phyloP scores from a whole-genome alignment of 2,113 vertebrate genomes.

The Lucifuga dentata region DNA sequence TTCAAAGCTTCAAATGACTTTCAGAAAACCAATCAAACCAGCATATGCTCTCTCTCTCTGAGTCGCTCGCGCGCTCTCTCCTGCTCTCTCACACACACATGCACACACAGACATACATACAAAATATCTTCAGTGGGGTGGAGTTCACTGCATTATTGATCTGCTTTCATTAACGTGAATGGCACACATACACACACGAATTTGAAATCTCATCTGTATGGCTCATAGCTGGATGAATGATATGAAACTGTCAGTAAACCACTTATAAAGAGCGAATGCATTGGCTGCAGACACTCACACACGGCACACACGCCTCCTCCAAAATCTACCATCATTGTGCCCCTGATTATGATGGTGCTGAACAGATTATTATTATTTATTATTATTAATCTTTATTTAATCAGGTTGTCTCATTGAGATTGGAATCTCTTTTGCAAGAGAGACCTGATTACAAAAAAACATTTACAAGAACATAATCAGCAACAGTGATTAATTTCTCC shows the following conservation, averaged over 20 bases:
- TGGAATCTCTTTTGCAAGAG: too few relatives aligned
- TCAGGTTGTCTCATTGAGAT: too few relatives aligned
- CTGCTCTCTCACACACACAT: slow-evolving; percentile 2
- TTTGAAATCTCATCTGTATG: slow-evolving; percentile 47
- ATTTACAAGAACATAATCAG: too few relatives aligned
- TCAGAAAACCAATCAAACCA: slow-evolving; percentile 74
- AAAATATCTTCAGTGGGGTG: slow-evolving; percentile 36
- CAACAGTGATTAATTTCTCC: too few relatives aligned
- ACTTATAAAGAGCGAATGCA: slow-evolving; percentile 35
- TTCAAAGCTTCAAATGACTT: slow-evolving; percentile 75
- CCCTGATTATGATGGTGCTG: too few relatives aligned
- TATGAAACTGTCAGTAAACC: slow-evolving; percentile 35
- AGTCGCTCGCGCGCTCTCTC: slow-evolving; percentile 8
- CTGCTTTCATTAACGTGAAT: slow-evolving; percentile 68
- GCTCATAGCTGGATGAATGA: slow-evolving; percentile 37
- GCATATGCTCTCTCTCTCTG: slow-evolving; percentile 35
- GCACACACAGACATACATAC: slow-evolving; percentile 4
- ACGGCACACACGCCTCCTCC: neutral
- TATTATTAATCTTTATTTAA: too few relatives aligned
- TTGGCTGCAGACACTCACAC: neutral
- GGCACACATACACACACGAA: slow-evolving; percentile 12
- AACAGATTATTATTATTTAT: too few relatives aligned
- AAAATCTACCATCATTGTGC: neutral
- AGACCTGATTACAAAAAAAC: too few relatives aligned
- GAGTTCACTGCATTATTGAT: slow-evolving; percentile 69